Conservation (phyloP, 2,797 vertebrate genomes). For the Alauda arvensis region DNA sequence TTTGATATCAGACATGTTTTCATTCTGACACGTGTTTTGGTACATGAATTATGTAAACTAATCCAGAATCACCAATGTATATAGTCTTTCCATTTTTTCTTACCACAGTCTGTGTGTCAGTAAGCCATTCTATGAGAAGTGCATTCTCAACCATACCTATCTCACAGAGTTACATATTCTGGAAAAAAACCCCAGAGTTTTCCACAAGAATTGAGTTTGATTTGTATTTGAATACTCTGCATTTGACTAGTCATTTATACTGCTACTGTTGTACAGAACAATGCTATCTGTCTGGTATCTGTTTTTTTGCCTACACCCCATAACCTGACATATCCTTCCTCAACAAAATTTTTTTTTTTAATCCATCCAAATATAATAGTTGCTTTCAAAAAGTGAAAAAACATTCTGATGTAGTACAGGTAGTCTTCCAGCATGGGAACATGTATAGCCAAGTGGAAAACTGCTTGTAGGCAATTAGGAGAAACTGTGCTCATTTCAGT, state of each 20-base stretch:
- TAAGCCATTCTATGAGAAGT: neutral
- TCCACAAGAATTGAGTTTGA: neutral
- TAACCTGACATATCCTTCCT: neutral
- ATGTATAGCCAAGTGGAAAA: neutral
- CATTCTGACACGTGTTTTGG: neutral
- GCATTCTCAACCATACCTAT: neutral
- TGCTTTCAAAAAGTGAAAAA: neutral
- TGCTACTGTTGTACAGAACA: neutral
- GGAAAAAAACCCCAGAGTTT: neutral
- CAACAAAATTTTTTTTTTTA: neutral
- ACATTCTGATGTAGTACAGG: neutral
- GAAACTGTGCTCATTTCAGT: neutral
- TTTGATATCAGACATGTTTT: neutral
- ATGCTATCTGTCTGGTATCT: neutral
- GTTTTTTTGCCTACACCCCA: neutral
- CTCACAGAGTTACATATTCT: neutral
- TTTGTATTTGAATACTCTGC: neutral
- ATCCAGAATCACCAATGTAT: neutral
- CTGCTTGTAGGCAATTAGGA: neutral
- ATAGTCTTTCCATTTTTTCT: neutral
- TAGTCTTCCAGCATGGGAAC: neutral
- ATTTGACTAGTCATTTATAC: neutral
- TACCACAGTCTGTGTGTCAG: neutral
- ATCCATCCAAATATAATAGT: neutral
- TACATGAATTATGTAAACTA: neutral